Base-by-base conservation (phyloP, 2,888 invertebrate genomes). In the Tinea pellionella region DNA sequence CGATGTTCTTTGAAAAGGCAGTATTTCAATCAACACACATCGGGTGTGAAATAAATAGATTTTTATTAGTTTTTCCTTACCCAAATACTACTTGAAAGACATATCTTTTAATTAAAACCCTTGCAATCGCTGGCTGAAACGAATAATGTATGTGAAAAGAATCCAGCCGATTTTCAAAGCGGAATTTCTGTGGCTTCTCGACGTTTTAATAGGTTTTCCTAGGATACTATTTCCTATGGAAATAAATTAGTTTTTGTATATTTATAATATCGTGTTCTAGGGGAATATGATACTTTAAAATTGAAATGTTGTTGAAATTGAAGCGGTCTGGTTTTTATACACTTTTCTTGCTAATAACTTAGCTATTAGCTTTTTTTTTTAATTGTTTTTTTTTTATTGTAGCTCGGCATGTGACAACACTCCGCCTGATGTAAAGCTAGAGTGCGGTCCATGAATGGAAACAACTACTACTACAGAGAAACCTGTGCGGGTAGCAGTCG, bases 91-190 rank as follows among this genome's bases (percentile, higher is more conserved):
- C 57, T 57, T 30, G 57, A 30, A 30, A 32, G 57, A 32, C 57
- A 30, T 57, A 57, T 57, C 57, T 57, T 57, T 57, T 57, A 57
- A 57, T 57, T 57, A 57, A 57, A 57, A 32, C 57, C 57, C 29
- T 55, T 32, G 57, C 57, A 32, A 57, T 13, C 3, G 57, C 15
- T 13, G 57, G 32, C 1, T 30, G 15, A 57, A 57, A 15, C 32
- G 32, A 24, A 53, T 57, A 57, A 57, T 57, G 32, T 57, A 57
- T 57, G 57, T 30, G 57, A 57, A 57, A 32, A 57, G 57, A 57
- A 32, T 32, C 16, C 32, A 12, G 18, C 29, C 55, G 55, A 47
- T 47, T 47, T 47, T n/a, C 47, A 47, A 47, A 47, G 15, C 16
- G 16, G 47, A 24, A n/a, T 24, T 53, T 18, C 53, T 6, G 24